Conservation (phyloP, 2,888 invertebrate species). For the Tenthredo notha region DNA sequence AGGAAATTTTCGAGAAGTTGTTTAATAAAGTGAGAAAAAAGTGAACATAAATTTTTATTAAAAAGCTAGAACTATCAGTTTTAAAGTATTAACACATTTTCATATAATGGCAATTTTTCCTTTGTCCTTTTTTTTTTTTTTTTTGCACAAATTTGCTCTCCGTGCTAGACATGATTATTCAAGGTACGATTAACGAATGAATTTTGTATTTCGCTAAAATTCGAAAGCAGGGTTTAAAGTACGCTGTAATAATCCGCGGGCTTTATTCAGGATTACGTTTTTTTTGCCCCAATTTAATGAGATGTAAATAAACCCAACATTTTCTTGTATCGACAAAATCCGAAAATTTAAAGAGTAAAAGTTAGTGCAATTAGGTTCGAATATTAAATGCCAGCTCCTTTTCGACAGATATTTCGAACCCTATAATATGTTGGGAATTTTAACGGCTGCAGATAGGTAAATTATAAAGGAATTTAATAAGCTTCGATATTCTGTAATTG, state of each 20-base stretch:
- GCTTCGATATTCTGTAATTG: background rate
- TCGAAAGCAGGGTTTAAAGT: background rate
- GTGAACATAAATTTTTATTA: background rate
- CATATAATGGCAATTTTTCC: background rate
- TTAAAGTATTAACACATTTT: background rate
- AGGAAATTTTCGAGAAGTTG: background rate
- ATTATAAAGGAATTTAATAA: background rate
- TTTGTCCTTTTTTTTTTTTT: too few species aligned
- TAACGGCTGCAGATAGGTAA: background rate
- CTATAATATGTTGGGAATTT: background rate
- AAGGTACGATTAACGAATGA: background rate
- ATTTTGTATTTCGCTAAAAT: background rate
- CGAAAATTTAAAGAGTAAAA: background rate
- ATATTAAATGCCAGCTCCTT: background rate
- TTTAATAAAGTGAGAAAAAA: background rate
- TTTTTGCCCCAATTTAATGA: background rate
- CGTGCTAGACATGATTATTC: background rate
- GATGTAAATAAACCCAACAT: background rate
- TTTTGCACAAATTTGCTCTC: background rate
- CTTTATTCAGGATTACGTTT: background rate
- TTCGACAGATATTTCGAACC: background rate
- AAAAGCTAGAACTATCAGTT: background rate
- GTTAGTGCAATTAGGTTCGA: background rate
- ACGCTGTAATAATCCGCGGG: background rate
- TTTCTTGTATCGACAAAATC: background rate